Conservation (phyloP, 2,888 invertebrate genomes). For the Phalangium opilio region DNA sequence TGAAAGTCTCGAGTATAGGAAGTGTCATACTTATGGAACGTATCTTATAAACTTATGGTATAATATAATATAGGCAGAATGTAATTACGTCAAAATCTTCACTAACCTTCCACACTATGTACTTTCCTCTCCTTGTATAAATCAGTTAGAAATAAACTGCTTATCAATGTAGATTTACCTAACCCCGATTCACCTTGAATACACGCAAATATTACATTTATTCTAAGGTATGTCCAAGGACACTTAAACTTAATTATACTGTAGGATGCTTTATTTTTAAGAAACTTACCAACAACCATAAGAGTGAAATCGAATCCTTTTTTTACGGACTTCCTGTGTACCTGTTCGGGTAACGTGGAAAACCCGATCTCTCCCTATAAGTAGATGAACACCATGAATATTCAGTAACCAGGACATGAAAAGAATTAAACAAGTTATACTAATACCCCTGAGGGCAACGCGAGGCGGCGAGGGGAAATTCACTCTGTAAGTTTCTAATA, state of each 20-base stretch:
- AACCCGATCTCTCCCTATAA: constrained; percentile 52
- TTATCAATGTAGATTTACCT: constrained; percentile 86
- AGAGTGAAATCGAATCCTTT: constrained; percentile 90
- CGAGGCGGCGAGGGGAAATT: too few relatives aligned
- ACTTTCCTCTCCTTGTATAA: constrained; percentile 71
- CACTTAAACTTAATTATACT: too few relatives aligned
- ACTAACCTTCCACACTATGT: constrained; percentile 50
- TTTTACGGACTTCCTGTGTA: constrained; percentile 90
- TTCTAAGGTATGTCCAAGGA: too few relatives aligned
- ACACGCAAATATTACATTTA: too few relatives aligned
- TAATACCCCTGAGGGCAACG: too few relatives aligned
- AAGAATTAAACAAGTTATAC: too few relatives aligned
- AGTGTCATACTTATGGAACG: too few relatives aligned
- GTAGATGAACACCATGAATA: background rate
- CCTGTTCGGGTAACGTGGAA: constrained; percentile 87
- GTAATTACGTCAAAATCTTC: constrained; percentile 2
- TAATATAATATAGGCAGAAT: background rate
- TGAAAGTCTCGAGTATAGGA: too few relatives aligned
- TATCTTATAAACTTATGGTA: too few relatives aligned
- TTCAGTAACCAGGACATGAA: too few relatives aligned
- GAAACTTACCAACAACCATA: constrained; percentile 65
- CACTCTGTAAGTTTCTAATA: too few relatives aligned
- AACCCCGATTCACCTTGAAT: constrained; percentile 64
- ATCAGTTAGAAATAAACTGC: constrained; percentile 83
- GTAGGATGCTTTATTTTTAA: too few relatives aligned